Base-by-base conservation (phyloP, 1,140 invertebrate genomes). In the Theocolax elegans region DNA sequence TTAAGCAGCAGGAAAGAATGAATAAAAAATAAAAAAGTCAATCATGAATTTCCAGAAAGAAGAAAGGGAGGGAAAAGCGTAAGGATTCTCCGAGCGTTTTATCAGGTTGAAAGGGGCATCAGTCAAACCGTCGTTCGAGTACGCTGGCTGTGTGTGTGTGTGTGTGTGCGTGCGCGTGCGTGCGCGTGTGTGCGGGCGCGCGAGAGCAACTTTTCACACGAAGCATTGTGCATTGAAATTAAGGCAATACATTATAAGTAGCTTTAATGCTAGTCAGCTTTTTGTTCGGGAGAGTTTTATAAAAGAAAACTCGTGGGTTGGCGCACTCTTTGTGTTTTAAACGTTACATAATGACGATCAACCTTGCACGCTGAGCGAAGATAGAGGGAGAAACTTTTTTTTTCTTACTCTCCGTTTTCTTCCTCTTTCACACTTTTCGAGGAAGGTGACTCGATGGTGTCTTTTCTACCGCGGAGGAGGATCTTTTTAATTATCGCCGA, bases 171-270 rank as follows among this genome's bases (percentile, higher is more conserved):
- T 3, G 19, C 6, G 44, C 44, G 4, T 8, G 15, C 44, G 4
- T 46, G 3, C 38, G 46, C 25, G n/a, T 17, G 38, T 62, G 58
- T n/a, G 19, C 21, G 3, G 42, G 49, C 12, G 42, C 56, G 29
- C 21, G 27, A 35, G 38, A 13, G 3, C 21, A 56, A 56, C 46
- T 63, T 63, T 49, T 49, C 10, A n/a, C n/a, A n/a, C 53, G 40
- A 38, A 25, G 63, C 68, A 74, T 78, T 77, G 76, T 77, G 71
- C 75, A 78, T 76, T 73, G 72, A 75, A 78, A 76, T 77, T 72
- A 73, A 76, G 31, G 73, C 71, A 74, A 73, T 75, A 71, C 69
- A 76, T 78, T 77, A 77, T 59, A 46, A 56, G 49, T 49, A 51
- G 72, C 71, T 72, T n/a, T 74, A 75, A 76, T 74, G 70, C 67